Evolutionary conservation across 2,113 vertebrate genomes (phyloP).

Genomic region (Colistium nudipinnis): DNA sequence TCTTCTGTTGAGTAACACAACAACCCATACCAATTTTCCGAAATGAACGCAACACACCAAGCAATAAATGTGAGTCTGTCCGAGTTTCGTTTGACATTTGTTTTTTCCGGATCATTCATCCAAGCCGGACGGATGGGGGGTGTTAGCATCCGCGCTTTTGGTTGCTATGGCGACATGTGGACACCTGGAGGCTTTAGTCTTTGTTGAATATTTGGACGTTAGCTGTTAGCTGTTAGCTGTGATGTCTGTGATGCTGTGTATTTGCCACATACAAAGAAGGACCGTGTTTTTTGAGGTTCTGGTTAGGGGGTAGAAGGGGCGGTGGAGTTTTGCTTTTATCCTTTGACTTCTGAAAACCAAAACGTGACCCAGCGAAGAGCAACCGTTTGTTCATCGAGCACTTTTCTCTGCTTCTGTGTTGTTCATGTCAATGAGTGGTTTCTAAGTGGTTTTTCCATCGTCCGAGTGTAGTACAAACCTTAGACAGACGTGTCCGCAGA

Average conservation of each 20-base stretch:
- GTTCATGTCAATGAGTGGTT: conserved; percentile 10
- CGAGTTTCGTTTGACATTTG: conserved; percentile 13
- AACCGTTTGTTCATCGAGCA: conserved; percentile 21
- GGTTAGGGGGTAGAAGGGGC: conserved; percentile 8
- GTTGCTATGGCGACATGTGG: too few relatives aligned
- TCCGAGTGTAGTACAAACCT: not conserved
- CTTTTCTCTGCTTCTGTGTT: conserved; percentile 47
- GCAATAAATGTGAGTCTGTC: conserved; percentile 40
- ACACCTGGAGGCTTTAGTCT: too few relatives aligned
- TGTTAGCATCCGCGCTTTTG: too few relatives aligned
- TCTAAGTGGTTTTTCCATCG: not conserved
- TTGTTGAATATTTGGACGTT: not conserved
- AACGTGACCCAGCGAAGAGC: conserved; percentile 20
- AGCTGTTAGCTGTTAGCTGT: not conserved
- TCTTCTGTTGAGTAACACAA: conserved; percentile 62
- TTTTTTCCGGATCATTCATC: too few relatives aligned
- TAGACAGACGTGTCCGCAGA: too few relatives aligned
- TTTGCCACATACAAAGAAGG: conserved; percentile 1
- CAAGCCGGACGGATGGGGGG: too few relatives aligned
- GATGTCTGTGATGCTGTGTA: conserved; percentile 30
- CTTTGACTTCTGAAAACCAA: conserved; percentile 51
- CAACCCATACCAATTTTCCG: conserved; percentile 3
- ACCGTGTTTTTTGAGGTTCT: conserved; percentile 2
- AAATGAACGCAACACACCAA: conserved; percentile 6
- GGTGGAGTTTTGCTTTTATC: conserved; percentile 20